These are phyloP conservation scores for Apostichopus parvimensis DNA, from an alignment of 35 echinoderm and acorn worm species.

Conservation along the genomic window DNA sequence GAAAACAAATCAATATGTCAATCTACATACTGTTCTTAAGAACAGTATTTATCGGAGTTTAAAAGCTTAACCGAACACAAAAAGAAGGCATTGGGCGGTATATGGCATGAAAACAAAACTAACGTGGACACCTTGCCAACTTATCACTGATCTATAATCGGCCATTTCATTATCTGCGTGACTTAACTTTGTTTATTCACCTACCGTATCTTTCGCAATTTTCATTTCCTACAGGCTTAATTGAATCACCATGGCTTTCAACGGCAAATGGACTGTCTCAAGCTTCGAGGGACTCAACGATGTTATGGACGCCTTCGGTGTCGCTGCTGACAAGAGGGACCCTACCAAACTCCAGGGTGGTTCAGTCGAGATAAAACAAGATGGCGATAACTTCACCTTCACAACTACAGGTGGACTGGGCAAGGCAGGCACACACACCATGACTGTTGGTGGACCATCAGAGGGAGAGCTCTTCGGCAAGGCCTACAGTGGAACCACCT, in stretches of 20 bases:
- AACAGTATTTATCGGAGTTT: too few species aligned
- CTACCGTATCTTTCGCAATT: too few species aligned
- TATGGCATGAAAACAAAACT: too few species aligned
- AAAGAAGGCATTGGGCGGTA: too few species aligned
- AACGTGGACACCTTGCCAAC: too few species aligned
- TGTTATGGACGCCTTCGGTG: constrained; percentile 51
- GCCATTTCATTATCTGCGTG: too few species aligned
- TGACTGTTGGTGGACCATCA: constrained; percentile 61
- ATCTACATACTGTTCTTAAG: too few species aligned
- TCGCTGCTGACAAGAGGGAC: constrained; percentile 50
- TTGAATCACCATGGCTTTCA: constrained; percentile 35
- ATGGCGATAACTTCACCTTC: constrained; percentile 81
- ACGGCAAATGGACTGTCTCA: constrained; percentile 55
- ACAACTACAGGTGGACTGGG: constrained; percentile 55
- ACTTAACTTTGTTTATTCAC: too few species aligned
- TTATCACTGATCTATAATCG: too few species aligned
- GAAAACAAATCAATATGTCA: too few species aligned
- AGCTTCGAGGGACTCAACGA: constrained; percentile 58
- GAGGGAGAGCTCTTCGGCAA: constrained; percentile 52
- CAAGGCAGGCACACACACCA: constrained; percentile 27
- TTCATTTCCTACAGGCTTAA: too few species aligned
- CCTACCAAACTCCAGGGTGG: constrained; percentile 34
- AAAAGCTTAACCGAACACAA: too few species aligned
- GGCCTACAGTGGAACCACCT: constrained; percentile 16
- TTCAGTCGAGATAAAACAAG: constrained; percentile 62